These are phyloP conservation scores for Lagocephalus sceleratus DNA, from an alignment of 2,797 vertebrate genomes.

Conservation along the genomic window DNA sequence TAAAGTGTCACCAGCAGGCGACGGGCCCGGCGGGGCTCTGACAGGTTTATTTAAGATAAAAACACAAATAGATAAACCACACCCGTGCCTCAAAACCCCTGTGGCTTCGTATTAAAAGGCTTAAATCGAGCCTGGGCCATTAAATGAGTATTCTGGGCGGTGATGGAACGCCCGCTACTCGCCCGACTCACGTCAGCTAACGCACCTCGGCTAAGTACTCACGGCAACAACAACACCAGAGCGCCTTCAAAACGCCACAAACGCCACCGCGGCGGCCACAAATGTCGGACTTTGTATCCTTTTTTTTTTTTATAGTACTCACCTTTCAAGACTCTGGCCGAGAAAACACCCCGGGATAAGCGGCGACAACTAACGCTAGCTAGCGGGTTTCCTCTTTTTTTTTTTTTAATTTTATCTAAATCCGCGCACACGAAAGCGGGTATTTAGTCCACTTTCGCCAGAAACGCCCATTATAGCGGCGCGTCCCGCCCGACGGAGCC, in stretches of 20 bases:
- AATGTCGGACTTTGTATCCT: no score
- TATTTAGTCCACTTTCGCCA: conserved; percentile 57
- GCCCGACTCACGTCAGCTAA: not conserved
- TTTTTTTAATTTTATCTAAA: no score
- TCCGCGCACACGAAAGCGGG: conserved; percentile 53
- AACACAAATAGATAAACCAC: no score
- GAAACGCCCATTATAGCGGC: conserved; percentile 75
- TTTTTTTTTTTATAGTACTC: conserved; percentile 35
- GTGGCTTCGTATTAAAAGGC: no score
- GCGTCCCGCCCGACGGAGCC: conserved; percentile 46
- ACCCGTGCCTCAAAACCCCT: no score
- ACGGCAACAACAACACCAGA: no score
- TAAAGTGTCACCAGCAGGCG: no score
- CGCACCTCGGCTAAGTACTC: not conserved
- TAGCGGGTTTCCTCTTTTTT: conserved; percentile 47
- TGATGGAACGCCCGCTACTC: no score
- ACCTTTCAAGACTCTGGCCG: conserved; percentile 61
- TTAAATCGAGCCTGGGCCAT: no score
- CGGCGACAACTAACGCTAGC: conserved; percentile 47
- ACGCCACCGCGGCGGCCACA: not conserved
- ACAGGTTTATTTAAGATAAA: no score
- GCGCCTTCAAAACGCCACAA: not conserved
- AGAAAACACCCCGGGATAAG: conserved; percentile 56
- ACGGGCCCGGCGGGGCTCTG: no score
- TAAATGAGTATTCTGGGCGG: no score